Conservation (phyloP, 2,113 vertebrate species). For the Excalfactoria chinensis region DNA sequence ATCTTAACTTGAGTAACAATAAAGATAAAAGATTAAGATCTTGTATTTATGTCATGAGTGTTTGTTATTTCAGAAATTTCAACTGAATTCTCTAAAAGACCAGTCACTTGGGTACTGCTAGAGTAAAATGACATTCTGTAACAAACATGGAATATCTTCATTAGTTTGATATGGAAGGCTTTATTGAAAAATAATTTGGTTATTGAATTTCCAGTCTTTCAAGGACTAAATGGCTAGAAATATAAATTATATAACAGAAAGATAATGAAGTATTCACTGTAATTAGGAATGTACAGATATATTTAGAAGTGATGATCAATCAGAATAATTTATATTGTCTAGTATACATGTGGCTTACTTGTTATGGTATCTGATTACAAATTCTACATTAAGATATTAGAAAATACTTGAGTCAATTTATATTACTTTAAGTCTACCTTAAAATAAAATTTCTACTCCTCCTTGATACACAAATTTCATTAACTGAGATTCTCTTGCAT, state of each 20-base stretch:
- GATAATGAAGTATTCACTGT: not conserved
- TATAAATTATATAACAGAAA: not conserved
- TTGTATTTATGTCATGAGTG: not conserved
- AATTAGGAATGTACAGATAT: not conserved
- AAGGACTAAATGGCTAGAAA: not conserved
- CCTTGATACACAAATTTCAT: not conserved
- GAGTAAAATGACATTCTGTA: not conserved
- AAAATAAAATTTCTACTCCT: not conserved
- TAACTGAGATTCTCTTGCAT: not conserved
- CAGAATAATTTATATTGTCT: not conserved
- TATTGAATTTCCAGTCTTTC: not conserved
- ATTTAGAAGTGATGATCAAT: not conserved
- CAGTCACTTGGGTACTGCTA: not conserved
- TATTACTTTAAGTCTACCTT: not conserved
- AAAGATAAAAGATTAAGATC: not conserved
- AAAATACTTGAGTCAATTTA: not conserved
- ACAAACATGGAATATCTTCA: not conserved
- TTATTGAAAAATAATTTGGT: not conserved
- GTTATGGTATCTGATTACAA: not conserved
- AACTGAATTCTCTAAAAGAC: not conserved
- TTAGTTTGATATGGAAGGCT: not conserved
- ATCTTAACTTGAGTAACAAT: not conserved
- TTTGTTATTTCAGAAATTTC: not conserved
- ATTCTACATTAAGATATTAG: not conserved
- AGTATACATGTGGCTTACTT: not conserved